Base-by-base conservation (phyloP, 1,140 invertebrate species). In the Stegodyphus mimosarum region DNA sequence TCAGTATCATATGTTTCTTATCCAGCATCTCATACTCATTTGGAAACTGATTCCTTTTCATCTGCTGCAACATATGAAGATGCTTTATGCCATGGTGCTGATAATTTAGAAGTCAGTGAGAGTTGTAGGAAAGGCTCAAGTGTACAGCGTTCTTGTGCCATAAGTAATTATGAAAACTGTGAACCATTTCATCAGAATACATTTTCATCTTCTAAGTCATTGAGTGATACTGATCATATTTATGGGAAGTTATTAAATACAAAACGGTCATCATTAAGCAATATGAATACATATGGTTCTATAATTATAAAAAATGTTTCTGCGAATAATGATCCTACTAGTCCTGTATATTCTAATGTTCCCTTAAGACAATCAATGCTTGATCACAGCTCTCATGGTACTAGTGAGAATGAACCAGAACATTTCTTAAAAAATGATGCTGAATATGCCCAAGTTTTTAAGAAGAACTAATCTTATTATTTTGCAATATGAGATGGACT, bases 401-500 rank as follows among this genome's bases (percentile, higher is more conserved):
- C 33, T 33, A 55, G 10, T 63, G 64, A 78, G 18, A 9, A n/a
- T 17, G 83, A 78, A 10, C 83, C 83, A 50, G 15, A 55, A 7
- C 87, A 87, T 76, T 85, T 84, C 52, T 13, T 87, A 15, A 75
- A 85, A 64, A 87, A 85, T 81, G 81, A 79, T 64, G 77, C 75
- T 49, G 87, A 87, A 71, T 87, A 87, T 84, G 87, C 87, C 13
- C 74, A 85, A 33, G 74, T 87, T 51, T 60, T 74, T 18, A 87
- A 85, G 33, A 86, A 86, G 51, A 76, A 79, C 17, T 50, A 77
- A 77, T 33, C 3, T 33, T 33, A 33, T 33, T 33, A 33, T 33
- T 33, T 33, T 33, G 33, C 33, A 3, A 33, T 1, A 1, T 33
- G 3, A 33, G 33, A 33, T 33, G 33, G 33, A 33, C 33, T 33